phyloP scores from a whole-genome alignment of 2,888 invertebrate species.

The Amblyjoppa proteus region DNA sequence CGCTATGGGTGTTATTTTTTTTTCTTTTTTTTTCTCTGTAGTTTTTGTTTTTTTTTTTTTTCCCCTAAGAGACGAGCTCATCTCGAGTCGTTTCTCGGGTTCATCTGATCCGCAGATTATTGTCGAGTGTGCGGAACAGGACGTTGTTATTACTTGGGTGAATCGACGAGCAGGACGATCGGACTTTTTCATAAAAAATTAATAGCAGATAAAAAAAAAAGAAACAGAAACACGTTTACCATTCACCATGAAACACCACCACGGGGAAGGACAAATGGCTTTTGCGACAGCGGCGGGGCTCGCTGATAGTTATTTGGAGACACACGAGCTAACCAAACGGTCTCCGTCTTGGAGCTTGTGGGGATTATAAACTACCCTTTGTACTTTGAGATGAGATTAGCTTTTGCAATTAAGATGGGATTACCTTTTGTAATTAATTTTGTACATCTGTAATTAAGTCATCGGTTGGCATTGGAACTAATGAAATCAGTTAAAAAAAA shows the following conservation, averaged over 20 bases:
- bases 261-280: slow-evolving; percentile 6
- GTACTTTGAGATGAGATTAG: neutral
- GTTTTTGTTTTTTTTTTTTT: neutral
- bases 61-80: neutral
- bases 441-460: neutral
- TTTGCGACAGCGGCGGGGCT: neutral
- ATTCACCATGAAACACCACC: slow-evolving; percentile 44
- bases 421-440: too few relatives aligned
- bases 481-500: neutral
- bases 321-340: neutral
- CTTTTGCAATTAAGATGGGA: too few relatives aligned
- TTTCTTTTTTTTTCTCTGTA: neutral
- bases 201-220: slow-evolving; percentile 10
- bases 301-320: neutral
- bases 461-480: neutral
- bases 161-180: slow-evolving; percentile 35
- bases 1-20: neutral
- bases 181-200: slow-evolving; percentile 5
- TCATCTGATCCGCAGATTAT: neutral
- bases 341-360: neutral
- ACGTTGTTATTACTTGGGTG: slow-evolving; percentile 25
- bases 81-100: neutral
- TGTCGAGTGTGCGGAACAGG: slow-evolving; percentile 6
- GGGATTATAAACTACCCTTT: neutral
- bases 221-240: slow-evolving; percentile 20